Evolutionary conservation across 2,797 vertebrate genomes (phyloP), one percentile per base, ranked within the genome.

Genomic region (Mus caroli): DNA sequence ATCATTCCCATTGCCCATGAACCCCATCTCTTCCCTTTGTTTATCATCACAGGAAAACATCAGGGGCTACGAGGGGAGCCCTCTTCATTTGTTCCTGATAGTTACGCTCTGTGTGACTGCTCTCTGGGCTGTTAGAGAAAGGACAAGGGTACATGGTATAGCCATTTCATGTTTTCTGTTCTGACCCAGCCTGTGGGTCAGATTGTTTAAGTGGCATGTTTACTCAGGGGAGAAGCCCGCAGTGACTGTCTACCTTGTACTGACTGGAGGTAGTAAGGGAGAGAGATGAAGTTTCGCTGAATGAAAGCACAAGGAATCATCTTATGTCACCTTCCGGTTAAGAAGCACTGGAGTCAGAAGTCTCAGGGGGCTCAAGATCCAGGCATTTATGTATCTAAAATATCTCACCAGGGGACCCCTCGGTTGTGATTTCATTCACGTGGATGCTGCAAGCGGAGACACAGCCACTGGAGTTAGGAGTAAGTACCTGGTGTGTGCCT

Each of bases 401-500:
- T 96, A 92, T 97, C 90, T 90, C 89, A 98, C 85, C 96, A 97
- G 96, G 96, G 96, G 58, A 98, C 94, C 84, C 97, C 97, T 96
- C 97, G 97, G 62, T 97, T 97, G 97, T 98, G 97, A 98, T 97
- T 97, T 97, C 97, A 95, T 83, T 97, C 97, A 92, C 96, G 95
- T 89, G 97, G 97, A 98, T 73, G 94, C 97, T 97, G 97, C 95
- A 82, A 96, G 96, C 97, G 96, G 97, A 96, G 97, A 97, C 97
- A 94, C 97, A 97, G 91, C 94, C 97, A 84, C 92, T 93, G 97
- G 97, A 97, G 97, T 98, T 97, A 97, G 97, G 97, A 98, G 97
- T 98, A 98, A 98, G 97, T 98, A 98, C 96, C 95, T 76, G 96
- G 94, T 92, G 62, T 84, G 96, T 71, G 77, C 94, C 95, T 88